Percentiles rank a stretch among this genome's conserved stretches.
Conservation (phyloP, 2,113 vertebrate species). For the Leptodactylus fuscus region DNA sequence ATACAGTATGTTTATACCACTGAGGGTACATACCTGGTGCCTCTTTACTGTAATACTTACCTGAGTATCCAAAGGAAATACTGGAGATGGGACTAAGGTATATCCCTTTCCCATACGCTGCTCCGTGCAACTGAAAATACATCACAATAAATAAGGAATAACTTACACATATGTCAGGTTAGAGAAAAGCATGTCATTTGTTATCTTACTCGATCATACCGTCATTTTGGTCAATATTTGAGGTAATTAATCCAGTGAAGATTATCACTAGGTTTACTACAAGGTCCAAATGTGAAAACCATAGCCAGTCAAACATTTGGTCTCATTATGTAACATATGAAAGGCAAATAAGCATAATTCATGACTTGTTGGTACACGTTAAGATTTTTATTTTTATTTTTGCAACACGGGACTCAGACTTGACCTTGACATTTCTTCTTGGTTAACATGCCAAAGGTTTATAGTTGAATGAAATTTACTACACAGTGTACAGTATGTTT, state of each 20-base stretch:
- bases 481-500: no score
- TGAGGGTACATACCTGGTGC: background rate
- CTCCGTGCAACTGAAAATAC: constrained; percentile 96
- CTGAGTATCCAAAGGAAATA: constrained; percentile 99
- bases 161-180: background rate
- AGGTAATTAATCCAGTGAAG: no score
- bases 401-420: no score
- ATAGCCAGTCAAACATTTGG: background rate
- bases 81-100: constrained; percentile 99
- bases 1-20: no score
- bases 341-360: no score
- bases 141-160: constrained; percentile 59
- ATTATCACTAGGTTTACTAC: background rate
- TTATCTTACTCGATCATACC: background rate
- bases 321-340: background rate
- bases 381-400: no score
- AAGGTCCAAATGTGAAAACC: background rate
- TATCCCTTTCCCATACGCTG: constrained; percentile 99
- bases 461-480: no score
- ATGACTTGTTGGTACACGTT: no score
- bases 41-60: constrained; percentile 76
- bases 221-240: background rate
- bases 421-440: no score
- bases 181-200: background rate
- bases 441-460: no score